Evolutionary conservation across 2,888 invertebrate genomes (phyloP).

Genomic region (Sclerodermus sp.): DNA sequence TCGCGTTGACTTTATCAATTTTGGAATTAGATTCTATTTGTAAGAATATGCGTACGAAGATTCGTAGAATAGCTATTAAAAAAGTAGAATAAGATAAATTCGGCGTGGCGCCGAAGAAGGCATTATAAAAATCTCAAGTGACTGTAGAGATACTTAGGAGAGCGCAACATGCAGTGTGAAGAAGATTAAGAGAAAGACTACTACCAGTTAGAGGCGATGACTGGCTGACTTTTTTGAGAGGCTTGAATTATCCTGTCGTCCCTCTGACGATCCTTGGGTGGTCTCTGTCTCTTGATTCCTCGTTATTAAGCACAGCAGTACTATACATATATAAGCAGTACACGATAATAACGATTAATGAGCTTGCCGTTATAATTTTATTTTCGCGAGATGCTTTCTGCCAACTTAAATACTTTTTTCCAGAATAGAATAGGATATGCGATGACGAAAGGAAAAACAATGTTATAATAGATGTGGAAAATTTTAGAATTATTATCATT

Average conservation of each 20-base stretch:
- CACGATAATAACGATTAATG: not conserved
- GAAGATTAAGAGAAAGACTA: slow-evolving; percentile 56
- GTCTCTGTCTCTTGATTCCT: slow-evolving; percentile 29
- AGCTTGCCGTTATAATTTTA: not conserved
- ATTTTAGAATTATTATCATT: no score
- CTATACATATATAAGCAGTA: not conserved
- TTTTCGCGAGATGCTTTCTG: no score
- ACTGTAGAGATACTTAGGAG: slow-evolving; percentile 39
- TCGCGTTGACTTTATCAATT: no score
- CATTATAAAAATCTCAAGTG: slow-evolving; percentile 47
- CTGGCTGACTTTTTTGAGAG: slow-evolving; percentile 53
- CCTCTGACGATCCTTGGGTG: slow-evolving; percentile 48
- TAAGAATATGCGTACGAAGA: not conserved
- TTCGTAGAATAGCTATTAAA: slow-evolving; percentile 1
- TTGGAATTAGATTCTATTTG: no score
- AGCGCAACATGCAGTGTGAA: slow-evolving; percentile 37
- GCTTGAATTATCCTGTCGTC: slow-evolving; percentile 50
- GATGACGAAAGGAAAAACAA: no score
- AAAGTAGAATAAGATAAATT: slow-evolving; percentile 24
- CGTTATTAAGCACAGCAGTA: not conserved
- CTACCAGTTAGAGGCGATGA: slow-evolving; percentile 57
- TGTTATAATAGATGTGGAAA: no score
- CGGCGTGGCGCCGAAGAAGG: slow-evolving; percentile 20
- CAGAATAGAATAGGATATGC: no score
- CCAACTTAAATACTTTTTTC: no score